Conservation (phyloP, 2,888 invertebrate species). For the Oeneis ivallda region DNA sequence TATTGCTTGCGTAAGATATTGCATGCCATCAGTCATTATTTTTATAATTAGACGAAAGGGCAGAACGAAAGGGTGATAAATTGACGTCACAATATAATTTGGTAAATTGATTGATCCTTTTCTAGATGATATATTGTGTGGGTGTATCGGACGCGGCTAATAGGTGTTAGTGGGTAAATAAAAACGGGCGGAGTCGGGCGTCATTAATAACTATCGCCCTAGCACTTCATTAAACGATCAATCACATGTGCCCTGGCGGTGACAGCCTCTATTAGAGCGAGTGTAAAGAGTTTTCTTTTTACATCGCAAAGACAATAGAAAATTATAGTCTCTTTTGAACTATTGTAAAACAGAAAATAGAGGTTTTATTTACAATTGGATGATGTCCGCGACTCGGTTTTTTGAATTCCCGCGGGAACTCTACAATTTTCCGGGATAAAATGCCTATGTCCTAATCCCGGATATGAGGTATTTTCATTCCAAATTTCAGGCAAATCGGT, state of each 20-base stretch:
- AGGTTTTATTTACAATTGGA: neutral
- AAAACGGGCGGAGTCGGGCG: conserved; percentile 68
- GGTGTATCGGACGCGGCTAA: conserved; percentile 67
- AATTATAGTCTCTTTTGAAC: neutral
- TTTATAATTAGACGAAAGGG: conserved; percentile 25
- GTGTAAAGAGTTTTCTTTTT: conserved; percentile 24
- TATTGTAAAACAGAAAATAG: neutral
- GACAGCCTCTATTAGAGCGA: conserved; percentile 30
- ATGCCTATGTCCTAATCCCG: too few relatives aligned
- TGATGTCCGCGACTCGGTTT: too few relatives aligned
- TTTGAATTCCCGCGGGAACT: too few relatives aligned
- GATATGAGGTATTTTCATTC: too few relatives aligned
- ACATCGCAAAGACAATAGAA: too few relatives aligned
- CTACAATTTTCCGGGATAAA: too few relatives aligned
- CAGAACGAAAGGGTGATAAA: conserved; percentile 56
- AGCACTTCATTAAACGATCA: conserved; percentile 78
- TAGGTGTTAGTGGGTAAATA: conserved; percentile 76
- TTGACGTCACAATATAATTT: conserved; percentile 60
- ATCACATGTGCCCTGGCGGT: conserved; percentile 61
- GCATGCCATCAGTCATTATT: conserved; percentile 23
- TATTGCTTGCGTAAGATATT: conserved; percentile 14
- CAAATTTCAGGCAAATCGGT: too few relatives aligned
- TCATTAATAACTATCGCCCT: conserved; percentile 79
- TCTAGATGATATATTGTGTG: conserved; percentile 69
- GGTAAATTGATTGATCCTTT: conserved; percentile 76